These are phyloP conservation scores for Erithacus rubecula DNA, from an alignment of 2,797 vertebrate genomes.

Conservation along the genomic window DNA sequence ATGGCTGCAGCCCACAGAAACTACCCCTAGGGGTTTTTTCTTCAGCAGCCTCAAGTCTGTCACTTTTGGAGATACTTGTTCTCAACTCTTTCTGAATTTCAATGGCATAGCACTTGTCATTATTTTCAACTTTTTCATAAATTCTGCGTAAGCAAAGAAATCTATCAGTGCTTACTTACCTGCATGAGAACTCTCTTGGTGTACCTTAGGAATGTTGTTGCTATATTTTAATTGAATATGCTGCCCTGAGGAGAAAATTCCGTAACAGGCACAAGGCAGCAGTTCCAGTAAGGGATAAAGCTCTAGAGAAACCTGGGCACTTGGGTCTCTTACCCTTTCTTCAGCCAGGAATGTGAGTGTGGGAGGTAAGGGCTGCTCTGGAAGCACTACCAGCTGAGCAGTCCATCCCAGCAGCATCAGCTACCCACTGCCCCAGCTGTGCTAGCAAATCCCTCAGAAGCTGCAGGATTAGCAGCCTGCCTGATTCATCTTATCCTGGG, in stretches of 20 bases:
- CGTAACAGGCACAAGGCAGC: not conserved
- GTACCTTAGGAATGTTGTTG: not conserved
- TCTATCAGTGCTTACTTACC: not conserved
- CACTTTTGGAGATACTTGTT: not conserved
- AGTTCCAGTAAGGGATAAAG: not conserved
- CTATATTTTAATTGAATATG: not conserved
- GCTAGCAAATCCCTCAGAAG: not conserved
- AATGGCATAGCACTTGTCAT: not conserved
- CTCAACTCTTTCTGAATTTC: conserved; percentile 4
- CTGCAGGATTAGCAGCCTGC: not conserved
- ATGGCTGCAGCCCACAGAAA: not conserved
- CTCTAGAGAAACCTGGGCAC: not conserved
- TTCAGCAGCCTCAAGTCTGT: not conserved
- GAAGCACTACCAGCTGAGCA: not conserved
- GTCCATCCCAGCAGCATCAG: not conserved
- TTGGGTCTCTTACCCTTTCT: not conserved
- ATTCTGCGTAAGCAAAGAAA: not conserved
- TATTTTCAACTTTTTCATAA: not conserved
- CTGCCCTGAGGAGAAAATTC: not conserved
- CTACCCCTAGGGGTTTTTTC: not conserved
- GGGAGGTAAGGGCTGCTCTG: not conserved
- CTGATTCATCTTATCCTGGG: not conserved
- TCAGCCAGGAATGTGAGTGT: not conserved
- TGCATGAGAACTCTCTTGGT: not conserved
- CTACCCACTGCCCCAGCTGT: not conserved